Conservation (phyloP, 2,113 vertebrate species). For the Heptranchias perlo region DNA sequence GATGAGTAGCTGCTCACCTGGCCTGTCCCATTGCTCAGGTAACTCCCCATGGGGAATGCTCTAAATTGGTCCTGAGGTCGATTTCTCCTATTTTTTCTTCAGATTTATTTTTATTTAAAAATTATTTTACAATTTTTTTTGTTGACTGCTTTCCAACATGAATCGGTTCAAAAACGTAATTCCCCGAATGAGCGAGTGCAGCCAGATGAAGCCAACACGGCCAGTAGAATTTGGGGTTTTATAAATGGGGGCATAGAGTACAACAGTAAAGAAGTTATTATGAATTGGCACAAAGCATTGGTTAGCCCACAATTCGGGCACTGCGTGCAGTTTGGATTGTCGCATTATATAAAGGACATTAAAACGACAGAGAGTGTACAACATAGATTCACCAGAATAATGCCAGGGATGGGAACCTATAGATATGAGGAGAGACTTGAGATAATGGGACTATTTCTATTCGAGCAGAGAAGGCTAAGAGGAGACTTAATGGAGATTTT, state of each 20-base stretch:
- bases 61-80: background rate
- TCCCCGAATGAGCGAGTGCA: background rate
- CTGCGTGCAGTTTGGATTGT: background rate
- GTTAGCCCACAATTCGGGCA: background rate
- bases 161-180: background rate
- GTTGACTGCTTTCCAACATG: background rate
- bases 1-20: background rate
- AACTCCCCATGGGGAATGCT: background rate
- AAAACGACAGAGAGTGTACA: background rate
- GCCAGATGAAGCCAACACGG: background rate
- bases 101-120: background rate
- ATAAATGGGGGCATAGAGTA: background rate
- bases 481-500: background rate
- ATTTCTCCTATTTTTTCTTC: background rate
- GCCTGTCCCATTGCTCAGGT: background rate
- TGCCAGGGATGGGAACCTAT: background rate
- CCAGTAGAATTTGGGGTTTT: background rate
- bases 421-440: background rate
- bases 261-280: background rate
- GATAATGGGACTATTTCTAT: background rate
- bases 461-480: background rate
- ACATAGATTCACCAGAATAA: background rate
- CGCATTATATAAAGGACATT: background rate
- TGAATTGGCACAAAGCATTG: background rate
- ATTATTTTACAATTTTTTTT: background rate